These are phyloP conservation scores for Bombus impatiens DNA, from an alignment of 1,140 invertebrate genomes.

Conservation along the genomic window DNA sequence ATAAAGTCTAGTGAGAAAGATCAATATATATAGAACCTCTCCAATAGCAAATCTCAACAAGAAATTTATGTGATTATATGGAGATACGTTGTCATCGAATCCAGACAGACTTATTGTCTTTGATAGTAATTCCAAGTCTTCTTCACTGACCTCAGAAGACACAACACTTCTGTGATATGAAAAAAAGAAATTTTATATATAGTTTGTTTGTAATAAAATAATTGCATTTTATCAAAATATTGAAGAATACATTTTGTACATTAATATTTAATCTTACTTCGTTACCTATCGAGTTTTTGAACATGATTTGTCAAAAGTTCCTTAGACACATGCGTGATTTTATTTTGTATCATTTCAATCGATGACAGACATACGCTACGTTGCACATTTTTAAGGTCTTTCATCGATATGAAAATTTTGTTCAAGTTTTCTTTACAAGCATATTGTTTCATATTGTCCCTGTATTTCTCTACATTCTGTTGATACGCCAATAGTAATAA, in stretches of 20 bases:
- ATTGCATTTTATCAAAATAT: background rate
- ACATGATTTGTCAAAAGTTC: slow-evolving; percentile 65
- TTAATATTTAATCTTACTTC: slow-evolving; percentile 38
- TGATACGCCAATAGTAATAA: slow-evolving; percentile 82
- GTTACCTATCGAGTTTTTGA: slow-evolving; percentile 79
- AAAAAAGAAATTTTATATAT: background rate
- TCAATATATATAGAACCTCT: slow-evolving; percentile 80
- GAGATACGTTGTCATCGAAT: slow-evolving; percentile 92
- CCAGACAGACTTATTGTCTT: slow-evolving; percentile 89
- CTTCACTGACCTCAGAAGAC: slow-evolving; percentile 88
- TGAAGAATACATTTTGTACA: background rate
- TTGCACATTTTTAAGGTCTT: slow-evolving; percentile 70
- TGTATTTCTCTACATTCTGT: slow-evolving; percentile 46
- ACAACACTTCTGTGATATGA: slow-evolving; percentile 81
- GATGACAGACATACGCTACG: slow-evolving; percentile 72
- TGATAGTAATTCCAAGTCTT: slow-evolving; percentile 89
- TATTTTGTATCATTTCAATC: slow-evolving; percentile 64
- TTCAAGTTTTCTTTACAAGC: background rate
- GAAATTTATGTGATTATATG: slow-evolving; percentile 88
- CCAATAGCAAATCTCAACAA: slow-evolving; percentile 89
- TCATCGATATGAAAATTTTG: slow-evolving; percentile 44
- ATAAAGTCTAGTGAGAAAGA: background rate
- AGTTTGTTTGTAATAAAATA: background rate
- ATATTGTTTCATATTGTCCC: background rate
- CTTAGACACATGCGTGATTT: slow-evolving; percentile 63